A percentile compares a stretch with the other conserved stretches of the same genome.
phyloP scores from a whole-genome alignment of 2,113 vertebrate species.

The Cyrtonyx montezumae region DNA sequence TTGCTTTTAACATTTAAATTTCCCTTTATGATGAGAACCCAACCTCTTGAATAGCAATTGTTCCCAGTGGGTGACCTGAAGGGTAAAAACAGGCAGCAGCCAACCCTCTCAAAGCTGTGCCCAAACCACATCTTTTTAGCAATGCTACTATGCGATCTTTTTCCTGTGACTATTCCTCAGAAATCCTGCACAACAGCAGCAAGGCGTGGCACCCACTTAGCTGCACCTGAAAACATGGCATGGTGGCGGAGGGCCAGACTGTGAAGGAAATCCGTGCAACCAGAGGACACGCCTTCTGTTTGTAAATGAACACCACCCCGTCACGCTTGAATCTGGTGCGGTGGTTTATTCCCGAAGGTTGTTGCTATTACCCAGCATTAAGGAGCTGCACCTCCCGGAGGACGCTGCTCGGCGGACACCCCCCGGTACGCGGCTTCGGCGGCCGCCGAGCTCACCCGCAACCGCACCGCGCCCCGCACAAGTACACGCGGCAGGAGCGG shows the following conservation, averaged over 20 bases:
- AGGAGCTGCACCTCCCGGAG: not conserved
- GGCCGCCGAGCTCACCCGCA: too few relatives aligned
- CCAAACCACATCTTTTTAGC: not conserved
- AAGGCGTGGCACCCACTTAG: not conserved
- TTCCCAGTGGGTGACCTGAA: not conserved
- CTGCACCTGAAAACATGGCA: not conserved
- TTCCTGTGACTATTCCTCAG: not conserved
- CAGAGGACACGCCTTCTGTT: not conserved
- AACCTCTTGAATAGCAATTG: not conserved
- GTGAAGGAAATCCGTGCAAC: not conserved
- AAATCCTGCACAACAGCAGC: not conserved
- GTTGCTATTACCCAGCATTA: slow-evolving; percentile 58
- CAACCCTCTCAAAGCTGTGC: not conserved
- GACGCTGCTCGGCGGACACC: too few relatives aligned
- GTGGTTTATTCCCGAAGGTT: not conserved
- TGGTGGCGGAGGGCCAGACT: not conserved
- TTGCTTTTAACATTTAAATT: not conserved
- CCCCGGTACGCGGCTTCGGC: too few relatives aligned
- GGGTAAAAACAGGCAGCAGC: not conserved
- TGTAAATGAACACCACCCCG: not conserved
- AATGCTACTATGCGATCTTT: not conserved
- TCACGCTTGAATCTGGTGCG: not conserved
- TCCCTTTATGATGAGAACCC: not conserved
- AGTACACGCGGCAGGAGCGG: not conserved
- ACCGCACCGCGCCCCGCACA: not conserved